Conservation (phyloP, 2,888 invertebrate genomes). For the Campopleginae sp. region DNA sequence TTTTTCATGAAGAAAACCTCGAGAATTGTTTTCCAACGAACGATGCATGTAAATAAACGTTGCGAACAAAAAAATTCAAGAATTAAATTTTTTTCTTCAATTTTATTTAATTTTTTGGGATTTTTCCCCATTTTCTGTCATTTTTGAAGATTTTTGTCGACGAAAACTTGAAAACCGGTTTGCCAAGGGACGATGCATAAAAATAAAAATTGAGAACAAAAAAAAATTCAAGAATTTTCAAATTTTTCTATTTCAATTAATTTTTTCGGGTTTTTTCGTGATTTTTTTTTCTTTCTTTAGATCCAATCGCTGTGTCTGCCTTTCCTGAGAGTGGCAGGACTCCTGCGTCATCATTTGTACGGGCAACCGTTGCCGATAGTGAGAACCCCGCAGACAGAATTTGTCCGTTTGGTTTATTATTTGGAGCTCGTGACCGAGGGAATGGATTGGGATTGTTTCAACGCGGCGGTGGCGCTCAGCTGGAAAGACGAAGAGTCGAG, state of each 20-base stretch:
- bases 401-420: constrained; percentile 91
- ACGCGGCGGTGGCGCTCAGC: constrained; percentile 87
- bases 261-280: background rate
- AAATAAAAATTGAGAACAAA: no score
- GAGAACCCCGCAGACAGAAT: constrained; percentile 88
- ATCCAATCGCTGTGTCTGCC: constrained; percentile 93
- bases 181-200: no score
- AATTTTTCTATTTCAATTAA: background rate
- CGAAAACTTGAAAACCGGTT: no score
- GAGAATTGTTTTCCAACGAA: no score
- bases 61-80: background rate
- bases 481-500: constrained; percentile 85
- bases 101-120: background rate
- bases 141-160: background rate
- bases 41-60: no score
- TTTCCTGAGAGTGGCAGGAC: constrained; percentile 92
- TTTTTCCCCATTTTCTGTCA: background rate
- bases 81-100: no score
- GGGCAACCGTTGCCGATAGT: constrained; percentile 91
- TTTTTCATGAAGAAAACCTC: no score
- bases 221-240: background rate
- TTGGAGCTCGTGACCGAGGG: constrained; percentile 90
- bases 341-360: constrained; percentile 93
- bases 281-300: constrained; percentile 79
- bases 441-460: constrained; percentile 88